A percentile compares a stretch with the other conserved stretches of the same genome.
Conservation (phyloP, 2,888 invertebrate genomes). For the Diogma glabrata region DNA sequence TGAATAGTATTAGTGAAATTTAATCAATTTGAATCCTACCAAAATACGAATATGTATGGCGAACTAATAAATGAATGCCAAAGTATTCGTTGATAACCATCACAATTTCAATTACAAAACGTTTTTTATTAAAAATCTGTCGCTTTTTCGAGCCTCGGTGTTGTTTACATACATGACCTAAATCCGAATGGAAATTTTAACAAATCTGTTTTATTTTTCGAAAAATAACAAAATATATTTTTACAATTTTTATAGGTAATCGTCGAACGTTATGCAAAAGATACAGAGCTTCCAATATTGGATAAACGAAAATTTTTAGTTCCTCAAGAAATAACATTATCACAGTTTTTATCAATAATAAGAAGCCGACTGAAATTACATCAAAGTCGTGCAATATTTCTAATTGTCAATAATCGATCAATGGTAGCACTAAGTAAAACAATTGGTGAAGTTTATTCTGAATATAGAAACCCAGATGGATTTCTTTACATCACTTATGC, state of each 20-base stretch:
- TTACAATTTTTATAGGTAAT: slow-evolving; percentile 51
- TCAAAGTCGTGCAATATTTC: slow-evolving; percentile 59
- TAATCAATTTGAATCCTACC: too few relatives aligned
- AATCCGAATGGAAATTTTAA: too few relatives aligned
- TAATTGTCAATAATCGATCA: slow-evolving; percentile 71
- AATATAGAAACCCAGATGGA: slow-evolving; percentile 68
- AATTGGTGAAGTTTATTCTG: slow-evolving; percentile 67
- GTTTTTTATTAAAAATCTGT: too few relatives aligned
- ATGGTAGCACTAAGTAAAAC: slow-evolving; percentile 72
- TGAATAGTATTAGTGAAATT: too few relatives aligned
- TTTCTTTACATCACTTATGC: slow-evolving; percentile 83
- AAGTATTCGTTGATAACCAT: too few relatives aligned
- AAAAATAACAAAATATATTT: not conserved
- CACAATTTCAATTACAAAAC: too few relatives aligned
- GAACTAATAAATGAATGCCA: too few relatives aligned
- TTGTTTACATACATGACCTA: too few relatives aligned
- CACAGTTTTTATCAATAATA: slow-evolving; percentile 75
- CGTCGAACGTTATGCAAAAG: slow-evolving; percentile 70
- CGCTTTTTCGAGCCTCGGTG: too few relatives aligned
- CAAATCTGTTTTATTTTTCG: slow-evolving; percentile 1
- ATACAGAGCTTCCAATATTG: slow-evolving; percentile 59
- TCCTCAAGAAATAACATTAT: slow-evolving; percentile 80
- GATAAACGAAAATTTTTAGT: slow-evolving; percentile 82
- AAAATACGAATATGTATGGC: too few relatives aligned
- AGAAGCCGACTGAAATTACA: slow-evolving; percentile 41